A percentile compares a stretch with the other conserved stretches of the same genome.
phyloP scores from a whole-genome alignment of 2,113 vertebrate species.

The Thryonomys swinderianus region DNA sequence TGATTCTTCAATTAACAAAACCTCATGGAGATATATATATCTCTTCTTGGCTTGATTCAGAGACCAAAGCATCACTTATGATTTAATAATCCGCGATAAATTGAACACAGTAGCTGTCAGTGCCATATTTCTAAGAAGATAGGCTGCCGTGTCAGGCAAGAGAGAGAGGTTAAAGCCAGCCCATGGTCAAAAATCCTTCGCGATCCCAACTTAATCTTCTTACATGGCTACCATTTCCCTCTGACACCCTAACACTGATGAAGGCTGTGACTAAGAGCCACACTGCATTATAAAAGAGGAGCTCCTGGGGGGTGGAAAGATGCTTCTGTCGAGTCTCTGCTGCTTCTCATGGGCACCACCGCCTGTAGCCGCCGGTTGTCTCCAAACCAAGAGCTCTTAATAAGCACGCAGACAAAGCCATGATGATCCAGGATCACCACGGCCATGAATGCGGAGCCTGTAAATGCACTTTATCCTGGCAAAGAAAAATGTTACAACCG shows the following conservation, averaged over 20 bases:
- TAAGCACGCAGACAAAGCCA: background rate
- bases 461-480: background rate
- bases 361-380: background rate
- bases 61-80: background rate
- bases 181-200: accelerated
- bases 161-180: background rate
- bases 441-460: too few species aligned
- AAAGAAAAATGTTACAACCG: background rate
- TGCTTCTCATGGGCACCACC: background rate
- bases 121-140: background rate
- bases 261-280: background rate
- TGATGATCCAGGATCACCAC: accelerated
- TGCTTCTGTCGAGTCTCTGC: too few species aligned
- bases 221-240: background rate
- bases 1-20: background rate
- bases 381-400: background rate
- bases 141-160: background rate
- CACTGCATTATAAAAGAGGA: background rate
- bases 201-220: background rate
- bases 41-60: conserved; percentile 3
- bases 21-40: background rate
- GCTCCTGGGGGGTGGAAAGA: background rate
- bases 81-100: conserved; percentile 1
- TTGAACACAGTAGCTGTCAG: background rate
- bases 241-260: too few species aligned